A percentile compares a stretch with the other conserved stretches of the same genome.
These are phyloP conservation scores for Tachuris rubrigastra DNA, from an alignment of 2,113 vertebrate species.

Conservation along the genomic window DNA sequence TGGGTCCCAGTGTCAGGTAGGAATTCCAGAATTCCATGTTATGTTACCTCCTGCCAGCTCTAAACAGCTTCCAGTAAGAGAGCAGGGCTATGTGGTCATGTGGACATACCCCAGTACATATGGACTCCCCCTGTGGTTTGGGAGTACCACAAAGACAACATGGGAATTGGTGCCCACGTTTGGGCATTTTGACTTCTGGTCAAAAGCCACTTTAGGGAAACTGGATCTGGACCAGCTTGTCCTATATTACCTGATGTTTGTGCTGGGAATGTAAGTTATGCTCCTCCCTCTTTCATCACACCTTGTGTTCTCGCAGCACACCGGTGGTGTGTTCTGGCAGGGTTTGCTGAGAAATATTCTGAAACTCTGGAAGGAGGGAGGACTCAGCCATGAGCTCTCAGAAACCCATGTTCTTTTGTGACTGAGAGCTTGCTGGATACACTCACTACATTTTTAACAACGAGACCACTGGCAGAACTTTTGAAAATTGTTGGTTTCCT, in stretches of 20 bases:
- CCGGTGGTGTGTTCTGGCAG: not conserved
- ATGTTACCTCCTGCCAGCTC: not conserved
- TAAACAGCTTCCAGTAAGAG: not conserved
- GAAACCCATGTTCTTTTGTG: not conserved
- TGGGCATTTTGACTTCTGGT: not conserved
- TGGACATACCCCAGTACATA: not conserved
- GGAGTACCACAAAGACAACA: not conserved
- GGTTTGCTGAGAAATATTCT: not conserved
- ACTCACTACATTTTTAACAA: not conserved
- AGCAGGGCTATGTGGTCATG: not conserved
- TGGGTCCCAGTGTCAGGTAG: not conserved
- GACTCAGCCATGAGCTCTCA: not conserved
- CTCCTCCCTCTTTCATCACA: not conserved
- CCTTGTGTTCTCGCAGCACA: not conserved
- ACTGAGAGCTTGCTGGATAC: slow-evolving; percentile 16
- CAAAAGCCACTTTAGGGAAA: not conserved
- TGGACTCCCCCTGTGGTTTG: not conserved
- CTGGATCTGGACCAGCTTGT: not conserved
- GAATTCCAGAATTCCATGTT: not conserved
- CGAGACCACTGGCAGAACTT: slow-evolving; percentile 10
- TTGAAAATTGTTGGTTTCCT: not conserved
- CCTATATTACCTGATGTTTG: not conserved
- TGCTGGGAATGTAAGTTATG: not conserved
- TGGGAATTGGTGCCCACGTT: not conserved
- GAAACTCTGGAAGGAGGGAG: slow-evolving; percentile 2